phyloP scores from a whole-genome alignment of 2,797 vertebrate species.

The Lemur catta region DNA sequence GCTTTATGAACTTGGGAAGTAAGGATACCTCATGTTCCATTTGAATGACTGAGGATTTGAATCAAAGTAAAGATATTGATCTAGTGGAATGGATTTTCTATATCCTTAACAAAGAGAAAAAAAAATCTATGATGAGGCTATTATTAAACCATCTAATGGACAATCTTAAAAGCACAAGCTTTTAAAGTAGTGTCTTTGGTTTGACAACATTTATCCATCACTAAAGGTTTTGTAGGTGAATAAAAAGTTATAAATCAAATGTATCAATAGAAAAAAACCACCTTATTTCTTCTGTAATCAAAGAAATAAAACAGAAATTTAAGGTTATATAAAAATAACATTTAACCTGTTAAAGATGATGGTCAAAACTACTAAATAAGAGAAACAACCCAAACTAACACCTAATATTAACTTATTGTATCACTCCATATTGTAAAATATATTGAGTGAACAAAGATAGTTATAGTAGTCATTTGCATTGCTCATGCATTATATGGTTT shows the following conservation, averaged over 20 bases:
- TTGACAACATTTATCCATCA: neutral
- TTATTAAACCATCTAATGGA: neutral
- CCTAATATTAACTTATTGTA: neutral
- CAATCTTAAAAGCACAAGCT: neutral
- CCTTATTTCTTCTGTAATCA: neutral
- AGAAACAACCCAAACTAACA: neutral
- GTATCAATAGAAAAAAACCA: neutral
- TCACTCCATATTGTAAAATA: neutral
- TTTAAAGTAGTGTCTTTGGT: neutral
- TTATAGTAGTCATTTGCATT: neutral
- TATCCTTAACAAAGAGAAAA: constrained; percentile 34
- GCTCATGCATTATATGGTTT: neutral
- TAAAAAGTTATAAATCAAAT: neutral
- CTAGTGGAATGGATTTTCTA: constrained; percentile 31
- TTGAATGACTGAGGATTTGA: constrained; percentile 28
- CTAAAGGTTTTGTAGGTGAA: neutral
- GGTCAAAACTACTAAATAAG: neutral
- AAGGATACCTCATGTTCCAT: neutral
- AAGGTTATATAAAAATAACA: neutral
- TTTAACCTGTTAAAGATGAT: neutral
- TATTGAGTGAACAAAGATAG: neutral
- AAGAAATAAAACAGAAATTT: neutral
- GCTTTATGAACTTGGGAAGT: neutral
- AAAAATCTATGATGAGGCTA: neutral
- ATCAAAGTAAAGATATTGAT: constrained; percentile 49